These are phyloP conservation scores for Lepisosteus oculatus DNA, from an alignment of 2,113 vertebrate genomes.

Conservation along the genomic window DNA sequence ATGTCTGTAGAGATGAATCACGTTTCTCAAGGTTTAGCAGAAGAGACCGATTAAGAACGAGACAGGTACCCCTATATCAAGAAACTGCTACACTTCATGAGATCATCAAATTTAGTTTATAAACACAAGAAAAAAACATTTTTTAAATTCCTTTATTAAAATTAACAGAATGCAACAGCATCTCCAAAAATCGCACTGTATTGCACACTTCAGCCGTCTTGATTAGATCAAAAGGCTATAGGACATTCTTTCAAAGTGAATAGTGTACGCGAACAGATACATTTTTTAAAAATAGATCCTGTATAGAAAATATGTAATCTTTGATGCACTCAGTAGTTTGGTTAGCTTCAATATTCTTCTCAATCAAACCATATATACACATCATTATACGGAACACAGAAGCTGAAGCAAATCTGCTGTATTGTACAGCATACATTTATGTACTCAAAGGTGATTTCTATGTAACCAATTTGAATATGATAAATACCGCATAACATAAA, in stretches of 20 bases:
- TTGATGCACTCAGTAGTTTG: slow-evolving; percentile 49
- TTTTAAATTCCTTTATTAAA: slow-evolving; percentile 52
- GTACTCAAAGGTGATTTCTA: not conserved
- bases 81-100: no score
- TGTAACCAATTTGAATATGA: slow-evolving; percentile 7
- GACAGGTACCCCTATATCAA: no score
- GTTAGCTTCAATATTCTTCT: slow-evolving; percentile 15
- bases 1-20: not conserved
- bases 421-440: slow-evolving; percentile 9
- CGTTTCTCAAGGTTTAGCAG: not conserved
- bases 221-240: slow-evolving; percentile 19
- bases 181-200: slow-evolving; percentile 32
- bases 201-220: slow-evolving; percentile 47
- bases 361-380: slow-evolving; percentile 49
- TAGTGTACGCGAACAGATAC: slow-evolving; percentile 1
- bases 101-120: not conserved
- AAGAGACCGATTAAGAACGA: not conserved
- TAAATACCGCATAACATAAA: not conserved
- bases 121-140: slow-evolving; percentile 1
- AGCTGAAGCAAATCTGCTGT: slow-evolving; percentile 1
- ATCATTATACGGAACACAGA: slow-evolving; percentile 15
- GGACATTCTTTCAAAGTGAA: slow-evolving; percentile 15
- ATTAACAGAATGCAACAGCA: slow-evolving; percentile 18
- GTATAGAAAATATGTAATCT: slow-evolving; percentile 51
- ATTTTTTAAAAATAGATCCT: slow-evolving; percentile 54